Conservation (phyloP, 64 coral and sea anemone species). For the Stichodactyla helianthus region DNA sequence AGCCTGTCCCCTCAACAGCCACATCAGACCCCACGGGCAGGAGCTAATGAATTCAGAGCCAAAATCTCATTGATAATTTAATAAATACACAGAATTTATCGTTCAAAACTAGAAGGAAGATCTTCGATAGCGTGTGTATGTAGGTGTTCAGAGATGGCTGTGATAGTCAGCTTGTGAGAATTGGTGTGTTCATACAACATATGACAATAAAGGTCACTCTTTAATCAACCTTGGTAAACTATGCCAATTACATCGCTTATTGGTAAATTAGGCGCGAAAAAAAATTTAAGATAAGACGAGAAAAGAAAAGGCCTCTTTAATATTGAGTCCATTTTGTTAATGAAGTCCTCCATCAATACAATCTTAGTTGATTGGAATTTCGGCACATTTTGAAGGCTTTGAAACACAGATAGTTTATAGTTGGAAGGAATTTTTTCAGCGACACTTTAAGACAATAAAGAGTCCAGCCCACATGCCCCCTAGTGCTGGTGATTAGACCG, state of each 20-base stretch:
- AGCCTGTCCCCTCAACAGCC: conserved; percentile 4
- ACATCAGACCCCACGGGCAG: conserved; percentile 11
- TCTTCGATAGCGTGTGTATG: background rate
- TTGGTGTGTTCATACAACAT: background rate
- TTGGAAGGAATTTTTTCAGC: background rate
- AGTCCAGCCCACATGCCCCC: conserved; percentile 5
- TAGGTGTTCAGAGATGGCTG: background rate
- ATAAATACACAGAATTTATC: conserved; percentile 7
- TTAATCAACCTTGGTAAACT: background rate
- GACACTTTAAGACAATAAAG: background rate
- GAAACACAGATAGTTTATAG: background rate
- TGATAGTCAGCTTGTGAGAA: background rate
- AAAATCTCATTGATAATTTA: conserved; percentile 4
- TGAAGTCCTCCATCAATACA: background rate
- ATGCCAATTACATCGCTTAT: conserved; percentile 5
- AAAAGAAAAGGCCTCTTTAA: background rate
- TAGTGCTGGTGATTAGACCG: conserved; percentile 9
- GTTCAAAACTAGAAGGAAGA: background rate
- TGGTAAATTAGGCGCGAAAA: conserved; percentile 5
- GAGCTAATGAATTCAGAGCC: background rate
- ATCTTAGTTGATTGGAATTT: background rate
- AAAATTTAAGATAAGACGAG: background rate
- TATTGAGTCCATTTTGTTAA: background rate
- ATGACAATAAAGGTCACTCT: conserved; percentile 8
- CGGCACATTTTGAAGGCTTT: conserved; percentile 4